These are phyloP conservation scores for Caerostris extrusa DNA, from an alignment of 1,140 invertebrate genomes.

Conservation along the genomic window DNA sequence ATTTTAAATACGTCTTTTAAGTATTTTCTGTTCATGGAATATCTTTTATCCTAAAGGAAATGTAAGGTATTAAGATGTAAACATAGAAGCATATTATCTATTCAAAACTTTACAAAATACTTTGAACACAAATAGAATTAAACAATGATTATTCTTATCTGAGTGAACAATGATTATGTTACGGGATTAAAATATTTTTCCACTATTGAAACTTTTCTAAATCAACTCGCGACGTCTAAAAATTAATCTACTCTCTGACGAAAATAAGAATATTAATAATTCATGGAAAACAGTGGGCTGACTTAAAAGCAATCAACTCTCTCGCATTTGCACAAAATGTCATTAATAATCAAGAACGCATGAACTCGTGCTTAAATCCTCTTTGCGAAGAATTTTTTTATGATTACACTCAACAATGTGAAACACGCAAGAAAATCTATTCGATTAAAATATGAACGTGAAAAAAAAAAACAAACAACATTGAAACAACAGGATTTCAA, in stretches of 20 bases:
- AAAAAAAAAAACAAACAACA: background rate
- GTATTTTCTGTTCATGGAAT: too few relatives aligned
- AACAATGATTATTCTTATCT: too few relatives aligned
- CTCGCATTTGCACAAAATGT: slow-evolving; percentile 43
- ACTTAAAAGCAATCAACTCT: slow-evolving; percentile 59
- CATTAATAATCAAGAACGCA: slow-evolving; percentile 47
- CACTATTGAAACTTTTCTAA: background rate
- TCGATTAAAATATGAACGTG: background rate
- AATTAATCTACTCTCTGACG: slow-evolving; percentile 25
- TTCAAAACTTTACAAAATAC: too few relatives aligned
- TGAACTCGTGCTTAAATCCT: background rate
- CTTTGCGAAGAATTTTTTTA: background rate
- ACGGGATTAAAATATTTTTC: too few relatives aligned
- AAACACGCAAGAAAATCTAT: slow-evolving; percentile 38
- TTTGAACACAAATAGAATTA: too few relatives aligned
- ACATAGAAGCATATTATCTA: too few relatives aligned
- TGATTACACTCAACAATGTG: background rate
- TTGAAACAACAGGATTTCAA: background rate
- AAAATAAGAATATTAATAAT: slow-evolving; percentile 47
- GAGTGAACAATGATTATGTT: too few relatives aligned
- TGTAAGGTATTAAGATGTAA: too few relatives aligned
- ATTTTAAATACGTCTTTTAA: too few relatives aligned
- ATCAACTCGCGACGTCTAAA: background rate
- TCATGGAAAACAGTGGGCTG: slow-evolving; percentile 17
- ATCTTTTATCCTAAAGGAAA: too few relatives aligned